Base-by-base conservation (phyloP, 2,797 vertebrate species). In the Picus viridis region DNA sequence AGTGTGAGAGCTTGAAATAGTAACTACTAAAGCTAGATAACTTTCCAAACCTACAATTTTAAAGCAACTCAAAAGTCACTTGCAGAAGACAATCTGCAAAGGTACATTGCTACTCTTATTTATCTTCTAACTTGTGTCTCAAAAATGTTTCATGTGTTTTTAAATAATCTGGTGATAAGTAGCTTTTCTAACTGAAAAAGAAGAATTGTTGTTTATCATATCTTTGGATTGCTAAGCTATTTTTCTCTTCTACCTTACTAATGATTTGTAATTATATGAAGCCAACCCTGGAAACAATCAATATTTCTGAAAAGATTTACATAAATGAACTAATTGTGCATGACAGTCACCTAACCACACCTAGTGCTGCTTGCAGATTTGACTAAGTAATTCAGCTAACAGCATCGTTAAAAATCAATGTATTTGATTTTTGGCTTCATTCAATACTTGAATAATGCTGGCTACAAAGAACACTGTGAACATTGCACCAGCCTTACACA, bases 281-380 rank as follows among this genome's bases (percentile, higher is more conserved):
- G 83, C 59, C 65, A 94, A 73, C 74, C 62, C 30, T 88, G 73
- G 80, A 95, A 96, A 86, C 24, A 19, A 78, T 87, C 92, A 84
- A 56, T 93, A 91, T 90, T 96, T 92, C 84, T 69, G 80, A 90
- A 89, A 78, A 93, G 6, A 36, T 89, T 94, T 94, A 61, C 77
- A 67, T 91, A 93, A 95, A 83, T 87, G 68, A 47, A 54, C 76
- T 94, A 83, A 94, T 81, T 91, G 77, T 95, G 91, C 69, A 15
- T 95, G 81, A 89, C 84, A 92, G 74, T 53, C 80, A 83, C 68
- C 90, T 93, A 53, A 56, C 70, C 47, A 79, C 41, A 64, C 73
- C 70, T 84, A 79, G n/a, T 13, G 1, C 75, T 89, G 59, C 74
- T 59, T 95, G 86, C 65, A 92, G 70, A 88, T 87, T 86, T 94